A percentile compares a stretch with the other conserved stretches of the same genome.
phyloP scores from a whole-genome alignment of 2,797 vertebrate species.

The Pipistrellus nathusii region DNA sequence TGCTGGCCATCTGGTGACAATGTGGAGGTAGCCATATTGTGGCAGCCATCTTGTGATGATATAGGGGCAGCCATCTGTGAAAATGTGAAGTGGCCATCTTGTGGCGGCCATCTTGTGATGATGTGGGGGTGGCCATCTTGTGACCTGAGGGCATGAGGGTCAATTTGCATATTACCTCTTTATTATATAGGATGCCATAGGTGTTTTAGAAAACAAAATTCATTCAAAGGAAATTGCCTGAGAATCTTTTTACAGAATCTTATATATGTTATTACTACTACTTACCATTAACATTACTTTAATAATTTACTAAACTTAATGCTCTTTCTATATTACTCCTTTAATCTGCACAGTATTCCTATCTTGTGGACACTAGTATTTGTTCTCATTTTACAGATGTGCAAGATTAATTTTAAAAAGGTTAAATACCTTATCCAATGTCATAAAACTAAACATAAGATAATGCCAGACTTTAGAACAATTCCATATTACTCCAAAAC shows the following conservation, averaged over 20 bases:
- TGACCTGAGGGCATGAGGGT: too few species aligned
- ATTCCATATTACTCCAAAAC: neutral
- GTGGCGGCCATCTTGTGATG: too few species aligned
- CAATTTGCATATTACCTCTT: too few species aligned
- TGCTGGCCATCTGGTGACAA: too few species aligned
- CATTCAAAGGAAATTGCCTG: neutral
- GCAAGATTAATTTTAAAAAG: neutral
- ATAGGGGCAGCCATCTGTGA: too few species aligned
- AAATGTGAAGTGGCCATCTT: too few species aligned
- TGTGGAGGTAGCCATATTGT: too few species aligned
- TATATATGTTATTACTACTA: neutral
- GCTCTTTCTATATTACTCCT: neutral
- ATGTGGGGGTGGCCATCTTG: too few species aligned
- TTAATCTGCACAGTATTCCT: neutral
- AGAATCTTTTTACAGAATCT: neutral
- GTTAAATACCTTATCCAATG: neutral
- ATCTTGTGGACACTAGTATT: neutral
- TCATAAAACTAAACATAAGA: neutral
- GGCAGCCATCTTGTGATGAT: too few species aligned
- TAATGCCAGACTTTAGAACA: slow-evolving; percentile 27
- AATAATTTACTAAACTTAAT: neutral
- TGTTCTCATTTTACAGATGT: neutral
- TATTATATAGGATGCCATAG: neutral
- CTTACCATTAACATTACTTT: neutral
- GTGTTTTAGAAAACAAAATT: neutral